Evolutionary conservation across 2,797 vertebrate species (phyloP).

Genomic region (Typhlichthys subterraneus): DNA sequence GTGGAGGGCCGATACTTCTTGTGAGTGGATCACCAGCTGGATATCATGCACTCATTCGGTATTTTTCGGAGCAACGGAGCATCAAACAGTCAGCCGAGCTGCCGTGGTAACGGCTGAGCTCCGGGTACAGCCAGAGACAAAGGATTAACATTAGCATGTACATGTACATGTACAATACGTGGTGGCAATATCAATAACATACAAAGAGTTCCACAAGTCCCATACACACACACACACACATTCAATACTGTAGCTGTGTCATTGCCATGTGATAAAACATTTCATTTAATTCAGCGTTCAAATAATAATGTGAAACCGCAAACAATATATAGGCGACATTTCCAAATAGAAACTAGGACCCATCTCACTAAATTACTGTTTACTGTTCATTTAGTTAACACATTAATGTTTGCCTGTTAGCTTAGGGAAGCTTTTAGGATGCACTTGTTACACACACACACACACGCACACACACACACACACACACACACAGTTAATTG

Average conservation of each 20-base stretch:
- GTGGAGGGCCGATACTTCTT: background rate
- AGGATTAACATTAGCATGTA: background rate
- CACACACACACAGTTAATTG: conserved; percentile 9
- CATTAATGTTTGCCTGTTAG: too few relatives aligned
- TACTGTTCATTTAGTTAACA: too few relatives aligned
- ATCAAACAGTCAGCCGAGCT: conserved; percentile 43
- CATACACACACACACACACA: background rate
- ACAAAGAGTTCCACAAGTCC: background rate
- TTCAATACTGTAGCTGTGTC: too few relatives aligned
- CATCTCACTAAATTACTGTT: too few relatives aligned
- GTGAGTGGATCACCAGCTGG: conserved; percentile 41
- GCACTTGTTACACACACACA: background rate
- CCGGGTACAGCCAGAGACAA: conserved; percentile 23
- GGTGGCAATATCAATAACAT: background rate
- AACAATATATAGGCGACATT: background rate
- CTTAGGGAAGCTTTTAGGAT: too few relatives aligned
- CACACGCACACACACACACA: background rate
- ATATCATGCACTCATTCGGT: conserved; percentile 50
- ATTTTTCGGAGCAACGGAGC: conserved; percentile 43
- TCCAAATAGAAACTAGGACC: background rate
- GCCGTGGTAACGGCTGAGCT: conserved; percentile 42
- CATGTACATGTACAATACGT: background rate
- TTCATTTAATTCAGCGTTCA: too few relatives aligned
- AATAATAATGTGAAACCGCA: too few relatives aligned
- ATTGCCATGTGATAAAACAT: too few relatives aligned